phyloP scores from a whole-genome alignment of 2,888 invertebrate genomes.

The Xanthia icteritia region DNA sequence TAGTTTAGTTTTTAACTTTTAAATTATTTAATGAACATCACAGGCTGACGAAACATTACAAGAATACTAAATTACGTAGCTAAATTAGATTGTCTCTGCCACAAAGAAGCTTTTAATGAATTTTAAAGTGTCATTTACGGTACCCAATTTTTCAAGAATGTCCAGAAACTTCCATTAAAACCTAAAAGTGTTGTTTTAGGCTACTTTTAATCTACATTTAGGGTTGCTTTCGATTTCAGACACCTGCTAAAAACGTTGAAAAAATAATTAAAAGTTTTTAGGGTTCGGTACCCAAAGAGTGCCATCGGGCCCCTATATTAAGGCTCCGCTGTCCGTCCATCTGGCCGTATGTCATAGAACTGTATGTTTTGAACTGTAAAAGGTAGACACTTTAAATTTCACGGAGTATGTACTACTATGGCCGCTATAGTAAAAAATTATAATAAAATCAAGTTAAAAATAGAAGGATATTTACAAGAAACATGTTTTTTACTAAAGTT shows the following conservation, averaged over 20 bases:
- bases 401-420: no score
- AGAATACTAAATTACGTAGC: conserved; percentile 19
- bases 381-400: no score
- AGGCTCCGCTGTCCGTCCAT: no score
- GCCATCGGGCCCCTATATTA: no score
- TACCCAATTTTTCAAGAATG: background rate
- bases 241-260: conserved; percentile 43
- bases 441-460: no score
- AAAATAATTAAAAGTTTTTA: conserved; percentile 1
- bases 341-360: no score
- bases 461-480: no score
- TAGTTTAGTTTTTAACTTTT: background rate
- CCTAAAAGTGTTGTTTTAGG: conserved; percentile 33
- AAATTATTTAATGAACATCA: background rate
- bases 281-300: no score
- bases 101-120: background rate
- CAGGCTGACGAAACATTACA: background rate
- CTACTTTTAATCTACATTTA: conserved; percentile 25
- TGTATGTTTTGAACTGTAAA: no score
- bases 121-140: background rate
- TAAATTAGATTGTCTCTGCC: conserved; percentile 9
- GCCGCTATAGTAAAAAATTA: no score
- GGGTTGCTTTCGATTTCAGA: conserved; percentile 14
- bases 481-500: no score
- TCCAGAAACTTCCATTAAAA: conserved; percentile 4